A percentile compares a stretch with the other conserved stretches of the same genome.
phyloP scores from a whole-genome alignment of 2,797 vertebrate genomes.

The Gallinago stenura region DNA sequence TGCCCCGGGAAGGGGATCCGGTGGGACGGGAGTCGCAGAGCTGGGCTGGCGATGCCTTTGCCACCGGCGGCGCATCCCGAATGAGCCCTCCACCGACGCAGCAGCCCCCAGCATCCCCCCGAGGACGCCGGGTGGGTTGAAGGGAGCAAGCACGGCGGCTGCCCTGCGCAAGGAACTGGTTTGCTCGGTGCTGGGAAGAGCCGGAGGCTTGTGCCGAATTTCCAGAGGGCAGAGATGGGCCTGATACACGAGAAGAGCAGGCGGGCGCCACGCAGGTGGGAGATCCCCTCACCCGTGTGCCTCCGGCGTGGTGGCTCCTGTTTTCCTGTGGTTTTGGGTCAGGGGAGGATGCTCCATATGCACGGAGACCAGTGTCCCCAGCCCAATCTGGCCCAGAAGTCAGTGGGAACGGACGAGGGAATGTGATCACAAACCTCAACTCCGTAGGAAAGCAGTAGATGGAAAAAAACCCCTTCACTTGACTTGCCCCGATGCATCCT shows the following conservation, averaged over 20 bases:
- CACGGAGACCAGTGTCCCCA: fast-evolving
- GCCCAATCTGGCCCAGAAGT: background rate
- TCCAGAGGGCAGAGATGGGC: background rate
- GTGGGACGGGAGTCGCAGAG: background rate
- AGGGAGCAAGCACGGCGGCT: background rate
- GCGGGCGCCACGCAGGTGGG: fast-evolving
- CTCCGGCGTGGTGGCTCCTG: background rate
- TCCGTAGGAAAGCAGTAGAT: background rate
- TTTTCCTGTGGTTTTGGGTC: background rate
- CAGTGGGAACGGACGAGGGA: background rate
- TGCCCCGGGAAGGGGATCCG: background rate
- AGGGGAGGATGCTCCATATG: fast-evolving
- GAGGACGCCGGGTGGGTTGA: background rate
- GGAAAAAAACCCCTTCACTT: background rate
- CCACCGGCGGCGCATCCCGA: fast-evolving
- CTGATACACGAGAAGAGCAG: background rate
- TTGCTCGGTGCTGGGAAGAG: background rate
- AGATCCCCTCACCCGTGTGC: fast-evolving
- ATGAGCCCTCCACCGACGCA: background rate
- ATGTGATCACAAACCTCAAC: background rate
- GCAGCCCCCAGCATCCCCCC: background rate
- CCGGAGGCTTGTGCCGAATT: background rate
- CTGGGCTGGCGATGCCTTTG: background rate
- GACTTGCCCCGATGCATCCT: background rate
- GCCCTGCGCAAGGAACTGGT: background rate